Conservation (phyloP, 2,888 invertebrate species). For the Aspidiotus destructor region DNA sequence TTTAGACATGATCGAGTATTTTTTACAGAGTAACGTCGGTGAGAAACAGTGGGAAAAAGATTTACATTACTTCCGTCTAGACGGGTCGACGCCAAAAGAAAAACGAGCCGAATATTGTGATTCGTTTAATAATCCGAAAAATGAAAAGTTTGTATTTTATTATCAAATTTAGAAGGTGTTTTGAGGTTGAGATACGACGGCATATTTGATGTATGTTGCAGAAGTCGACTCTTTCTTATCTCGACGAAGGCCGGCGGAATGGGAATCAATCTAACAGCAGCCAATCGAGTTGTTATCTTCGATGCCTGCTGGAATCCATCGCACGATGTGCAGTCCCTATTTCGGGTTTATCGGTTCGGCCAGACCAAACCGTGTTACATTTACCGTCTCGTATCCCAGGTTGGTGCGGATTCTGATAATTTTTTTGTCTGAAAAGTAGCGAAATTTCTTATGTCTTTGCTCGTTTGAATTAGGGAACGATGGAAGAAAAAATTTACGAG, state of each 20-base stretch:
- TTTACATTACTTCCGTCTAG: too few relatives aligned
- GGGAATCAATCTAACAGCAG: conserved; percentile 93
- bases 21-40: too few relatives aligned
- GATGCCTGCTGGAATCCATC: conserved; percentile 99
- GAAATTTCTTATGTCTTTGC: conserved; percentile 41
- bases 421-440: too few relatives aligned
- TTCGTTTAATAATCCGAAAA: too few relatives aligned
- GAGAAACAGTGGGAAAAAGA: too few relatives aligned
- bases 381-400: conserved; percentile 84
- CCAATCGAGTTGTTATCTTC: conserved; percentile 94
- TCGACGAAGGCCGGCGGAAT: conserved; percentile 94
- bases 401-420: conserved; percentile 38
- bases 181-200: too few relatives aligned
- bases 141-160: too few relatives aligned
- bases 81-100: too few relatives aligned
- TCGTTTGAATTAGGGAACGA: conserved; percentile 60
- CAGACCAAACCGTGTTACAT: conserved; percentile 95
- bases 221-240: conserved; percentile 72
- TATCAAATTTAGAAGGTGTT: too few relatives aligned
- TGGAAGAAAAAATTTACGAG: conserved; percentile 98
- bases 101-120: too few relatives aligned
- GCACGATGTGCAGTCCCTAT: conserved; percentile 95
- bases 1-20: too few relatives aligned
- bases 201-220: conserved; percentile 38
- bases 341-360: conserved; percentile 93